phyloP scores from a whole-genome alignment of 2,888 invertebrate genomes.

The Rhagophthalmus giganteus region DNA sequence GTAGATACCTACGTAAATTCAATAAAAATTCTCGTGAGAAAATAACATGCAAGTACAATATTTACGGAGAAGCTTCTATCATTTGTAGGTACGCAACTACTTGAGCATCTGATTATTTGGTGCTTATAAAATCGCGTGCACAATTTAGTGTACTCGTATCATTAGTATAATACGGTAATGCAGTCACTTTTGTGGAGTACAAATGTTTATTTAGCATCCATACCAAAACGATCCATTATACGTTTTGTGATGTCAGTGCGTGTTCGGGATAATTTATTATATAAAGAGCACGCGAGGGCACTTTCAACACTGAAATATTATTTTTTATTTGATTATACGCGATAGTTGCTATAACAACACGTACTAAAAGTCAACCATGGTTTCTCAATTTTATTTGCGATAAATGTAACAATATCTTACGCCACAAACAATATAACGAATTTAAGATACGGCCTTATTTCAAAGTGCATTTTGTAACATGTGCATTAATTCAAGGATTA shows the following conservation, averaged over 20 bases:
- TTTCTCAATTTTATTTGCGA: no score
- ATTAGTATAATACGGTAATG: conserved; percentile 20
- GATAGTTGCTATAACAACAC: conserved; percentile 1
- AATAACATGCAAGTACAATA: no score
- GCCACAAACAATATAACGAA: no score
- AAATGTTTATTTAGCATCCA: conserved; percentile 47
- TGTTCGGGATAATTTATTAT: conserved; percentile 45
- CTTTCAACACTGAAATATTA: conserved; percentile 26
- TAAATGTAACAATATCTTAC: no score
- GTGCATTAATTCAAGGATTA: no score
- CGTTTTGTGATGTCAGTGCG: conserved; percentile 42
- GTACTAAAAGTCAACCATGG: not conserved
- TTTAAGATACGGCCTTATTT: no score
- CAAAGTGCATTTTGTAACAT: no score
- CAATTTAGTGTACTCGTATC: conserved; percentile 16
- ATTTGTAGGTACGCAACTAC: not conserved
- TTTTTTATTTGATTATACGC: conserved; percentile 16
- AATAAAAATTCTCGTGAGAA: no score
- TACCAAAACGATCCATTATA: conserved; percentile 46
- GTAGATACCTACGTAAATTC: no score
- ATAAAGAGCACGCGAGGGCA: conserved; percentile 41
- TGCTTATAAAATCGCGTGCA: no score
- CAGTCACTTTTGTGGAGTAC: conserved; percentile 32
- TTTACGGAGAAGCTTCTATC: not conserved
- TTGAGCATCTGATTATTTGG: no score